Evolutionary conservation across 2,113 vertebrate genomes (phyloP).

Genomic region (Mus pahari): DNA sequence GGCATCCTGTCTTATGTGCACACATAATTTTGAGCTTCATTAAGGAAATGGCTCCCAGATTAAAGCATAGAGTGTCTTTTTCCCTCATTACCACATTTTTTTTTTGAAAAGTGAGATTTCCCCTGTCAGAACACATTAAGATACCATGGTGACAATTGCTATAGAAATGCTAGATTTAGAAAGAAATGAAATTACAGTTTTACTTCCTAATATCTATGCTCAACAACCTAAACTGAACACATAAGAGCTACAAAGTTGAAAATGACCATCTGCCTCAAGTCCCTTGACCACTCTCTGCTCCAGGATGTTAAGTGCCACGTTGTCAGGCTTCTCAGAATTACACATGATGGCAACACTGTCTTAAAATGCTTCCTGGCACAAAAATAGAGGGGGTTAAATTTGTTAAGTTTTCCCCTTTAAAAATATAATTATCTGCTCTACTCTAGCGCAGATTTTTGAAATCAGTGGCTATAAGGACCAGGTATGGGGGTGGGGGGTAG

Average conservation of each 20-base stretch:
- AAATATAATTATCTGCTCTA: conserved; percentile 24
- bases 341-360: neutral
- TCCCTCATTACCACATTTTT: neutral
- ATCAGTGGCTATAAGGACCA: neutral
- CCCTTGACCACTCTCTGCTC: neutral
- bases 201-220: conserved; percentile 48
- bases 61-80: conserved; percentile 34
- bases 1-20: neutral
- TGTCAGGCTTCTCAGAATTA: neutral
- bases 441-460: conserved; percentile 41
- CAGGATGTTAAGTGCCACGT: neutral
- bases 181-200: conserved; percentile 61
- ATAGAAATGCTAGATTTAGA: conserved; percentile 80
- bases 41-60: conserved; percentile 20
- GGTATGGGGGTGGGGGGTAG: neutral
- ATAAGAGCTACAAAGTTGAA: neutral
- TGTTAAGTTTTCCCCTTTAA: neutral
- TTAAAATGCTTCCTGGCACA: neutral
- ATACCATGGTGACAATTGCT: conserved; percentile 78
- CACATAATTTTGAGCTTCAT: conserved; percentile 42
- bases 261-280: conserved; percentile 12
- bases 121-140: conserved; percentile 73
- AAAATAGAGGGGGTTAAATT: conserved; percentile 37
- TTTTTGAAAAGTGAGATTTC: conserved; percentile 59
- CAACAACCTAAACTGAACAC: neutral